Percentiles rank a stretch among this genome's conserved stretches.
Evolutionary conservation across 1,140 invertebrate genomes (phyloP).

Genomic region (Zaprionus ornatus): DNA sequence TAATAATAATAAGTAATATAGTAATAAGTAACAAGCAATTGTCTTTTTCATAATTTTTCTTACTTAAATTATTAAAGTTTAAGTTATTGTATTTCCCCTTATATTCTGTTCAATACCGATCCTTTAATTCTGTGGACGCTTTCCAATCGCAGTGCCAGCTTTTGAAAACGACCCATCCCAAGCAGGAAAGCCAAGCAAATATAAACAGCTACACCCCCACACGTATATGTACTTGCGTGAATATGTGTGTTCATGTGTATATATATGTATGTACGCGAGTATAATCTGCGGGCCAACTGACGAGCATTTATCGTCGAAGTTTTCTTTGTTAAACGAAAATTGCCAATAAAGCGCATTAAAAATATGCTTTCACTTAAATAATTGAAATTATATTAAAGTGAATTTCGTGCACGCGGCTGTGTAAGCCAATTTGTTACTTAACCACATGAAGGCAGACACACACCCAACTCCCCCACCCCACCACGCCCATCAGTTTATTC

Average conservation of each 20-base stretch:
- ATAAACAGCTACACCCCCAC: neutral
- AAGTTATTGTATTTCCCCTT: neutral
- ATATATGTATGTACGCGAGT: neutral
- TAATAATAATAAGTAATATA: neutral
- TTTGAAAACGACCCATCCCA: neutral
- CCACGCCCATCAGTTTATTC: constrained; percentile 20
- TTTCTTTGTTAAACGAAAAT: constrained; percentile 55
- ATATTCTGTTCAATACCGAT: neutral
- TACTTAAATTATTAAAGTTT: neutral
- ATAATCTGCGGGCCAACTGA: constrained; percentile 28
- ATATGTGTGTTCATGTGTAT: neutral
- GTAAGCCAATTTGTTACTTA: constrained; percentile 53
- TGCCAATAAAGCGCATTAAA: constrained; percentile 75
- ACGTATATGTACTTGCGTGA: too few species aligned
- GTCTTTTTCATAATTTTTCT: neutral
- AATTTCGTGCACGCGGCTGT: constrained; percentile 38
- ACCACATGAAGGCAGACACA: constrained; percentile 20
- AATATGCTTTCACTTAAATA: constrained; percentile 75
- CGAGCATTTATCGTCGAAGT: constrained; percentile 37
- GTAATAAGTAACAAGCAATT: neutral
- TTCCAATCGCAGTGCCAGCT: neutral
- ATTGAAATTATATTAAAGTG: constrained; percentile 76
- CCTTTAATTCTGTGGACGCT: neutral
- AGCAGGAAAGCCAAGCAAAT: neutral
- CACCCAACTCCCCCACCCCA: neutral